Evolutionary conservation across 2,888 invertebrate species (phyloP).

Genomic region (Agriopis leucophaearia): DNA sequence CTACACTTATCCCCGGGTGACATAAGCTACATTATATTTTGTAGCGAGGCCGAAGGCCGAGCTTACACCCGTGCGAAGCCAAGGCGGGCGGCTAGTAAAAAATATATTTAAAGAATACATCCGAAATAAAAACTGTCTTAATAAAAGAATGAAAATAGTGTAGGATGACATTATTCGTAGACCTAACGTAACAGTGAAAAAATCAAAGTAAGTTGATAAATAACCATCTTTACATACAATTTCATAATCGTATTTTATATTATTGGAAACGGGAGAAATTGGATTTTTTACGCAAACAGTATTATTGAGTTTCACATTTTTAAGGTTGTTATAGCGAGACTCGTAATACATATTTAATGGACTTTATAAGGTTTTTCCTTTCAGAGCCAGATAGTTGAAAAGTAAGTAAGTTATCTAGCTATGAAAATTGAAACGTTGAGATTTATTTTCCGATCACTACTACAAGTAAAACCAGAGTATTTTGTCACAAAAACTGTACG

Average conservation of each 20-base stretch:
- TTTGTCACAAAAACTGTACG: too few species aligned
- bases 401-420: too few species aligned
- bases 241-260: conserved; percentile 51
- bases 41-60: too few species aligned
- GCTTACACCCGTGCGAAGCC: too few species aligned
- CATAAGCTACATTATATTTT: too few species aligned
- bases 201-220: background rate
- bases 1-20: too few species aligned
- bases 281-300: conserved; percentile 52
- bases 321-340: conserved; percentile 1
- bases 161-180: too few species aligned
- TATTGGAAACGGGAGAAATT: conserved; percentile 47
- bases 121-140: too few species aligned
- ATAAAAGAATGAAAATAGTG: too few species aligned
- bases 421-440: too few species aligned
- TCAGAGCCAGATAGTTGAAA: background rate
- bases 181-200: background rate
- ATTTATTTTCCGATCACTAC: background rate
- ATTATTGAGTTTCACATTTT: conserved; percentile 49
- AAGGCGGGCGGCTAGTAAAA: too few species aligned
- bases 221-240: conserved; percentile 42
- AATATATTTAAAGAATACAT: too few species aligned
- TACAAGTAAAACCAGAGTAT: background rate
- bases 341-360: conserved; percentile 6
- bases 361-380: background rate